These are phyloP conservation scores for Ascidia mentula DNA, from an alignment of 23 tunicate species.

Conservation along the genomic window DNA sequence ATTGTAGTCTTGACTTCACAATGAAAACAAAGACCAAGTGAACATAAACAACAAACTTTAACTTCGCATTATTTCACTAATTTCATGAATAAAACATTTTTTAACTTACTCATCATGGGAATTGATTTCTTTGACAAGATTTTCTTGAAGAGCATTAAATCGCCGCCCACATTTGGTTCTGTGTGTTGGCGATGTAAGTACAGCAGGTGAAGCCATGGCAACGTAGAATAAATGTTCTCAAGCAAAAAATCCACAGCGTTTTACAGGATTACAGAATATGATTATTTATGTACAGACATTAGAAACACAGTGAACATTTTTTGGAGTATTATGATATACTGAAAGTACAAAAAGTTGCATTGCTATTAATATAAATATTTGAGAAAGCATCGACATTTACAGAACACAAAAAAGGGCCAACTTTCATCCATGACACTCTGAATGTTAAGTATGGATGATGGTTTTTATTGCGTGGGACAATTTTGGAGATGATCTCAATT, in stretches of 20 bases:
- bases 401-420: no score
- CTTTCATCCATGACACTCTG: no score
- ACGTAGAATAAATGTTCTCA: not conserved
- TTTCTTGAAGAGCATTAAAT: slow-evolving; percentile 78
- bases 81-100: not conserved
- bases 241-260: not conserved
- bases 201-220: slow-evolving; percentile 36
- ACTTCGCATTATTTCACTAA: not conserved
- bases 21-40: no score
- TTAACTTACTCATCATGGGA: not conserved
- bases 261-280: not conserved
- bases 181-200: slow-evolving; percentile 58
- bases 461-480: no score
- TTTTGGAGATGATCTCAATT: slow-evolving; percentile 4
- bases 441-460: no score
- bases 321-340: not conserved
- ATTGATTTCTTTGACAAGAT: slow-evolving; percentile 66
- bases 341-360: not conserved
- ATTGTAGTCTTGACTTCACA: no score
- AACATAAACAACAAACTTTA: not conserved
- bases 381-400: no score
- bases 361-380: no score
- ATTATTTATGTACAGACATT: slow-evolving; percentile 1
- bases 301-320: not conserved
- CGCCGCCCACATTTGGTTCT: slow-evolving; percentile 50